These are phyloP conservation scores for Enoplosus armatus DNA, from an alignment of 2,797 vertebrate genomes.

Conservation along the genomic window DNA sequence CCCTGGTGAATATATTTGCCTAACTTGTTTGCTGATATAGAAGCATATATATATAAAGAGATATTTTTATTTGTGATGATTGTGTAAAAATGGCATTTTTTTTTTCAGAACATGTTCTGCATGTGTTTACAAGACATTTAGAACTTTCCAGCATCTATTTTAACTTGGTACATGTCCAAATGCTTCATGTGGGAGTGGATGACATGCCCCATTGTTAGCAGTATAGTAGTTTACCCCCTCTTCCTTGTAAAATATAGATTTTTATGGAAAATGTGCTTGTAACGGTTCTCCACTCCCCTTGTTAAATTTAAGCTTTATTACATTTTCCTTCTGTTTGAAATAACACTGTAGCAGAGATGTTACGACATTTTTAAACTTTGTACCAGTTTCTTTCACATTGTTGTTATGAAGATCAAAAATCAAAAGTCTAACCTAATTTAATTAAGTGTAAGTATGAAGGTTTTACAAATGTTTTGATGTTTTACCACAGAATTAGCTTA, in stretches of 20 bases:
- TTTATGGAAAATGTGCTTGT: conserved; percentile 21
- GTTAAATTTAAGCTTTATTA: conserved; percentile 38
- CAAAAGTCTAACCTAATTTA: neutral
- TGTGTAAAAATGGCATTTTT: neutral
- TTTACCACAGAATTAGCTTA: neutral
- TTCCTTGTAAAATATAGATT: conserved; percentile 40
- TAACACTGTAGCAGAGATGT: neutral
- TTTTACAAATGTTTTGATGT: conserved; percentile 17
- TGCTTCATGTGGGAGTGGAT: conserved; percentile 2
- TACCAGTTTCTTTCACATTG: neutral
- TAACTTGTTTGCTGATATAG: neutral
- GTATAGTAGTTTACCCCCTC: neutral
- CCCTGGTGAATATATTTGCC: neutral
- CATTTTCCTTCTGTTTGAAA: conserved; percentile 30
- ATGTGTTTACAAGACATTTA: neutral
- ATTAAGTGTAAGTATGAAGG: neutral
- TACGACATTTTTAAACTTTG: neutral
- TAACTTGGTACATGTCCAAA: neutral
- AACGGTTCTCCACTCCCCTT: conserved; percentile 19
- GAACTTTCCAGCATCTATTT: conserved; percentile 12
- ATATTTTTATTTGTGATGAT: neutral
- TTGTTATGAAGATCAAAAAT: neutral
- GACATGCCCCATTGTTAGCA: neutral
- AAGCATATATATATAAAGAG: neutral
- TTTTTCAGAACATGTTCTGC: neutral